These are phyloP conservation scores for Sarcophaga rosellei DNA, from an alignment of 2,888 invertebrate species.

Conservation along the genomic window DNA sequence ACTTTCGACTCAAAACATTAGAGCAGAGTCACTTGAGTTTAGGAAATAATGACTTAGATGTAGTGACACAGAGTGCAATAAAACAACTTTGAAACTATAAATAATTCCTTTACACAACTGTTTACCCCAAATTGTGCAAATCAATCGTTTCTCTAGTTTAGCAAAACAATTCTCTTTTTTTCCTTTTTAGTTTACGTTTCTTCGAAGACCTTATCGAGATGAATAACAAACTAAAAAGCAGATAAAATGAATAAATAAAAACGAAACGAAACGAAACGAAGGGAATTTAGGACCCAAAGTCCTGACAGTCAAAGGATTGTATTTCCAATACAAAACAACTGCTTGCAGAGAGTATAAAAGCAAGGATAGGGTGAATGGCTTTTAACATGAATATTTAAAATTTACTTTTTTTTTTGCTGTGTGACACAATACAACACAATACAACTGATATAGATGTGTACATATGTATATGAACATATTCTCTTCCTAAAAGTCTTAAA, in stretches of 20 bases:
- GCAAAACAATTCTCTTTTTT: neutral
- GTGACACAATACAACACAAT: neutral
- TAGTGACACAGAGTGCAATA: no score
- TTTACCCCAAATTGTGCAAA: constrained; percentile 4
- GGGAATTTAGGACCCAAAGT: neutral
- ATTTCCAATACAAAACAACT: constrained; percentile 5
- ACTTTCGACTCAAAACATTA: no score
- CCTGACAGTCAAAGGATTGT: constrained; percentile 20
- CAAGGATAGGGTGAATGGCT: neutral
- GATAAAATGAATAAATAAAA: neutral
- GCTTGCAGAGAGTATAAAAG: neutral
- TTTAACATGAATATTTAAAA: constrained; percentile 28
- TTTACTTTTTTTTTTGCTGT: constrained; percentile 14
- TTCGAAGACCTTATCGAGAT: neutral
- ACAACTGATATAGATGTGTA: neutral
- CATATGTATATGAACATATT: neutral
- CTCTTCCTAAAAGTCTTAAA: no score
- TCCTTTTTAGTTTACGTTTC: neutral
- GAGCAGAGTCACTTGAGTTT: no score
- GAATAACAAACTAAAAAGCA: neutral
- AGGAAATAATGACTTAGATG: no score
- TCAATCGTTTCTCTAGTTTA: constrained; percentile 6
- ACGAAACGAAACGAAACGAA: neutral
- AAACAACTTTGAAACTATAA: neutral
- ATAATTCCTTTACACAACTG: neutral